A percentile compares a stretch with the other conserved stretches of the same genome.
Evolutionary conservation across 2,113 vertebrate species (phyloP).

Genomic region (Aleadryas rufinucha): DNA sequence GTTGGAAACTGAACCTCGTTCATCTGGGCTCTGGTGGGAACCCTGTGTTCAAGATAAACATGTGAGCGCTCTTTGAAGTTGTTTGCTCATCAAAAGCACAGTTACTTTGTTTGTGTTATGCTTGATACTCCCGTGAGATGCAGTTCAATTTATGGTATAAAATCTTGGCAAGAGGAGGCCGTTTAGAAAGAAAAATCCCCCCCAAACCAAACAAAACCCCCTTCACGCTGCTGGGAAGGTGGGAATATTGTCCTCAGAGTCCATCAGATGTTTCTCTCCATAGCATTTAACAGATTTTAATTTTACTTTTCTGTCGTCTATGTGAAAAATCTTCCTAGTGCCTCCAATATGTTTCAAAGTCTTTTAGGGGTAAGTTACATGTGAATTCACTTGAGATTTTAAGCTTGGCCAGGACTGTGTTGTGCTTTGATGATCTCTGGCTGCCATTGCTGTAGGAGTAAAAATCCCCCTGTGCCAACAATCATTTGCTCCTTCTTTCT

Average conservation of each 20-base stretch:
- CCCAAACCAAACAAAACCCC: neutral
- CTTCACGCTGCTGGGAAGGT: neutral
- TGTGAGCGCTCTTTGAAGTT: constrained; percentile 27
- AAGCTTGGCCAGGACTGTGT: neutral
- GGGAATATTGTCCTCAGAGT: neutral
- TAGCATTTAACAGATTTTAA: neutral
- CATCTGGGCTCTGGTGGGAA: constrained; percentile 34
- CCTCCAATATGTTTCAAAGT: neutral
- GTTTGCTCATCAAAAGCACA: constrained; percentile 58
- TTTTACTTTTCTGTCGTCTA: neutral
- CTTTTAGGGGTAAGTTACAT: neutral
- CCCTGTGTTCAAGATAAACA: constrained; percentile 54
- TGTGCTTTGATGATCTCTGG: neutral
- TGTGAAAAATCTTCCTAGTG: neutral
- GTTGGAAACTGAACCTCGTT: constrained; percentile 23
- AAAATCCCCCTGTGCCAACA: neutral
- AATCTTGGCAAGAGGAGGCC: constrained; percentile 19
- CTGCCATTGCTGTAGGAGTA: neutral
- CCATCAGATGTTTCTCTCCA: neutral
- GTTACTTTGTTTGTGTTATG: constrained; percentile 42
- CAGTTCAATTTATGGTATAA: constrained; percentile 10
- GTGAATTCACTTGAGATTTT: neutral
- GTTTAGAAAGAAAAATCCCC: neutral
- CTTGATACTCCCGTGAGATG: constrained; percentile 9
- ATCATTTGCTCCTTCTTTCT: fast-evolving